Evolutionary conservation across 2,888 invertebrate genomes (phyloP), one percentile per base, ranked within the genome.

Genomic region (Drosophila affinis): DNA sequence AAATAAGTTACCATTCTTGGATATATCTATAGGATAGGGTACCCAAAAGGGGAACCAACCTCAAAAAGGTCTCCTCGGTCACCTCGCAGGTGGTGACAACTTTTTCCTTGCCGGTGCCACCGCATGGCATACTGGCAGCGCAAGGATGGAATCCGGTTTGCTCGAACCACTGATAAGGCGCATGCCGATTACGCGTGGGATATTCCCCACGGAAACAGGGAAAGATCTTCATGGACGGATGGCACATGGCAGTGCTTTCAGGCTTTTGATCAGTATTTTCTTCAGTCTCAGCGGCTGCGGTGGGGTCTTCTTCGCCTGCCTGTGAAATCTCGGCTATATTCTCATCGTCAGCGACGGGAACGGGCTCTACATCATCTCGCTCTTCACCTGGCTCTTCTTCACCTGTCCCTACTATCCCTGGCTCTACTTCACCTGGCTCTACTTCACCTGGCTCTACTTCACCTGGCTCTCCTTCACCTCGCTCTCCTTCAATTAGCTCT

Each of bases 41-140:
- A 9, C 9, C 9, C 29, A 2, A 2, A 2, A 7, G n/a, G 3
- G 3, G n/a, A 9, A 10, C 27, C 17, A 78, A 83, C 83, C 83
- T 73, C 10, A 84, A 21, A 34, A 47, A 88, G 32, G 84, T 81
- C 6, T 63, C 60, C 45, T 88, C 87, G 3, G 87, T 87, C 6
- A 75, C 70, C 32, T 87, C 81, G 32, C 85, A 84, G 9, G 67
- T 29, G 10, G 57, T 39, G 10, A 83, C 5, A 3, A 71, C 9
- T 7, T 59, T 54, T 4, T 29, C 47, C 7, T 47, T 39, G 14
- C 39, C 14, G 7, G 7, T 1, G 14, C 14, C 6, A 39, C 14
- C 0, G 12, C 14, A 21, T 0, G 21, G 21, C 21, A 21, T n/a
- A 9, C 62, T 9, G 3, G 58, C 32, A n/a, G 70, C 3, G 3